A percentile compares a stretch with the other conserved stretches of the same genome.
phyloP scores from a whole-genome alignment of 1,140 invertebrate species.

The Octopus sinensis region DNA sequence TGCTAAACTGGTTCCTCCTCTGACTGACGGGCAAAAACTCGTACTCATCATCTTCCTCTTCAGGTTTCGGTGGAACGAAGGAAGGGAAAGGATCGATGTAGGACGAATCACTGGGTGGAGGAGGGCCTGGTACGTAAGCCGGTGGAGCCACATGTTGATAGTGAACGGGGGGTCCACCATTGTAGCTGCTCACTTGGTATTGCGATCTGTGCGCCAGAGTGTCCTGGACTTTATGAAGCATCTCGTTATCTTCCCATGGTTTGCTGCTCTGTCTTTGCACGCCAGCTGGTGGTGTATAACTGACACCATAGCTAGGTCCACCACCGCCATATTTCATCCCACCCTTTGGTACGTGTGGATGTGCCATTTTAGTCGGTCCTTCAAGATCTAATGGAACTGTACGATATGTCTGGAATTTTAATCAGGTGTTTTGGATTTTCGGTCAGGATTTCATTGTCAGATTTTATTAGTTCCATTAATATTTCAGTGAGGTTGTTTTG shows the following conservation, averaged over 20 bases:
- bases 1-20: constrained; percentile 27
- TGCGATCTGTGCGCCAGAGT: background rate
- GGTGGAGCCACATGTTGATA: background rate
- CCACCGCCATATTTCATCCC: background rate
- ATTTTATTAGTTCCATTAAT: no score
- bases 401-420: constrained; percentile 1
- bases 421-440: no score
- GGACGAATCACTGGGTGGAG: background rate
- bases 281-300: background rate
- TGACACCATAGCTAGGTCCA: background rate
- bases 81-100: background rate
- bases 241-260: constrained; percentile 4
- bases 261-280: background rate
- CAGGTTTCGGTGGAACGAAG: background rate
- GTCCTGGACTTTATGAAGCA: background rate
- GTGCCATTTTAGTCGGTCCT: background rate
- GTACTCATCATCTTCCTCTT: constrained; percentile 34
- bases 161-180: background rate
- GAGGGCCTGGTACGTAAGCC: background rate
- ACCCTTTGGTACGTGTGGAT: background rate
- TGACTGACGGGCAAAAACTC: constrained; percentile 28
- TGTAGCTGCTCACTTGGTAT: background rate
- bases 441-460: no score
- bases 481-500: no score
- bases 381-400: background rate